Base-by-base conservation (phyloP, 2,888 invertebrate species). In the Himalopsyche tibetana region DNA sequence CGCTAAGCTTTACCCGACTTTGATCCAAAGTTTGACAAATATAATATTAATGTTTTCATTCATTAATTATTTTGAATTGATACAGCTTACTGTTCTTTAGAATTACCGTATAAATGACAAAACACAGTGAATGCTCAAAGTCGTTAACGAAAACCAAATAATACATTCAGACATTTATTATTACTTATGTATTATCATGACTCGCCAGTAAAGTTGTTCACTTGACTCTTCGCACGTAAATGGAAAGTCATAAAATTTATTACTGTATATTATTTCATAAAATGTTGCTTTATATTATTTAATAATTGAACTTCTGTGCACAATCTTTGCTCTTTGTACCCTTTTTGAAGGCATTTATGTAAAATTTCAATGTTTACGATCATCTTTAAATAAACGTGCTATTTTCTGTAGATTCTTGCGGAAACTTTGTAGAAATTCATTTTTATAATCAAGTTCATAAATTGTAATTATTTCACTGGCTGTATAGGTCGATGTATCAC, bases 161-260 rank as follows among this genome's bases (percentile, higher is more conserved):
- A 63, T 6, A 63, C 28, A 63, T 63, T n/a, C 19, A 63, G 28
- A 63, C 19, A 63, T 56, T 56, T 19, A n/a, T 63, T 5, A 63
- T 63, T 63, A 63, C 19, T 6, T n/a, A 56, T n/a, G 5, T 28
- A 28, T 11, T 63, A 28, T 28, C 63, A 63, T n/a, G n/a, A n/a
- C 63, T 63, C n/a, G 63, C 63, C 63, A 19, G 19, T n/a, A n/a
- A n/a, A n/a, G n/a, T 63, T 63, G 63, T 63, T 63, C 63, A 19
- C n/a, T 63, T 63, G 5, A n/a, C 63, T 19, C 63, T 63, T 63
- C 11, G 63, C n/a, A 63, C 63, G 3, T 9, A 63, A 19, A n/a
- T 19, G 19, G 19, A 63, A 63, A 28, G 63, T 63, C 19, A 63
- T 11, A 63, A 19, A 63, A 19, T 63, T 19, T n/a, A 8, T 63